Base-by-base conservation (phyloP, 2,888 invertebrate genomes). In the Trichopria drosophilae region DNA sequence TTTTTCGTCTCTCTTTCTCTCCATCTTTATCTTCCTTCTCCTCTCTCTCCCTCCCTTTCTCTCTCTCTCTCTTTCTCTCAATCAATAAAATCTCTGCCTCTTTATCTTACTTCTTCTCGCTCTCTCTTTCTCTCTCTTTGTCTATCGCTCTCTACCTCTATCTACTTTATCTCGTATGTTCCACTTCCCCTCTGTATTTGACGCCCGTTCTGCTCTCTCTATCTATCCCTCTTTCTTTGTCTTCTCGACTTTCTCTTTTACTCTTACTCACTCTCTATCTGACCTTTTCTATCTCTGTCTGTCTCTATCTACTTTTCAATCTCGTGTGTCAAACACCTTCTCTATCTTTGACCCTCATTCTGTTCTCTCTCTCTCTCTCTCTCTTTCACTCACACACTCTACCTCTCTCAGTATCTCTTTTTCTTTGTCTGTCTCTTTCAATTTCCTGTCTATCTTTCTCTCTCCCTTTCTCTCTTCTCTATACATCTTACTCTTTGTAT, bases 191-290 rank as follows among this genome's bases (percentile, higher is more conserved):
- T 34, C 5, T 37, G 1, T 28, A 10, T 34, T 6, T 22, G 13
- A 26, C 5, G n/a, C n/a, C n/a, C 23, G 48, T 39, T 43, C 31
- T 35, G 6, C 41, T 15, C 23, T 16, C 39, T 10, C 26, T 19
- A 20, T 35, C 22, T 18, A 36, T 10, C 29, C 46, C 24, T 23
- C 7, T 12, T 23, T 31, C 35, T 41, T 34, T 43, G 29, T 15
- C 36, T 50, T 45, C 49, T 24, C 26, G 37, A 31, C 32, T 32
- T 12, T 41, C 35, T 52, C 20, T 28, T 20, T 37, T 40, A 9
- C 19, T 19, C 12, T 24, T 12, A 13, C 19, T 26, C 49, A 29
- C 19, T 18, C 26, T 51, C 23, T 37, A 34, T 16, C 26, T 42
- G 35, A 32, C 7, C 24, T 32, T 22, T 44, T 51, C 7, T 36